Evolutionary conservation across 2,797 vertebrate genomes (phyloP), one percentile per base, ranked within the genome.

Genomic region (Pteropus rufus): DNA sequence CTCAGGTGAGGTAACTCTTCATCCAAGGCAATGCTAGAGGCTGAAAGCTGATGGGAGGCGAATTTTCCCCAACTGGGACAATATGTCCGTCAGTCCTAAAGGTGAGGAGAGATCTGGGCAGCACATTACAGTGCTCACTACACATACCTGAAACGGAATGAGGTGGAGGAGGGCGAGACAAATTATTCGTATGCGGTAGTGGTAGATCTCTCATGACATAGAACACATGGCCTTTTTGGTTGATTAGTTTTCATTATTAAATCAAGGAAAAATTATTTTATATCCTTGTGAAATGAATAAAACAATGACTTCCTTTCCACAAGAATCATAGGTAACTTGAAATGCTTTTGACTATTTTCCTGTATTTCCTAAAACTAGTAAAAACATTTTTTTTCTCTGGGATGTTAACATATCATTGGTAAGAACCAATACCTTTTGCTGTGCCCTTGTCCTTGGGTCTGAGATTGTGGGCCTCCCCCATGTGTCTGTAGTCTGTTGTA

Each of bases 241-340:
- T 75, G 44, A 44, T 54, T 80, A 64, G 4, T 67, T 88, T 86
- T 72, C 7, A n/a, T 81, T 91, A 81, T 21, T 91, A 81, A 95
- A n/a, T 81, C 60, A 90, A 82, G 56, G 89, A 39, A 89, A 44
- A 65, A 80, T 65, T 64, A 15, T 23, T 39, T 92, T 77, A 29
- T 10, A 23, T 64, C 49, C 34, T 69, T n/a, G 0, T 72, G 23
- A 12, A 67, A 1, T 49, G 6, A 92, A 54, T 19, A 29, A 79
- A 77, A 64, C 6, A 49, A 16, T 39, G 26, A 26, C 15, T 67
- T 31, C 29, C 60, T 67, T 81, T 88, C 29, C 41, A 24, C 0
- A 58, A 49, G 31, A 73, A 26, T 85, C 15, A 36, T 6, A 56
- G 67, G 12, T 49, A 23, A 70, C 29, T 91, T 58, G 36, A 52